Percentiles rank a stretch among this genome's conserved stretches.
phyloP scores from a whole-genome alignment of 2,888 invertebrate genomes.

The Parasteatoda lunata region DNA sequence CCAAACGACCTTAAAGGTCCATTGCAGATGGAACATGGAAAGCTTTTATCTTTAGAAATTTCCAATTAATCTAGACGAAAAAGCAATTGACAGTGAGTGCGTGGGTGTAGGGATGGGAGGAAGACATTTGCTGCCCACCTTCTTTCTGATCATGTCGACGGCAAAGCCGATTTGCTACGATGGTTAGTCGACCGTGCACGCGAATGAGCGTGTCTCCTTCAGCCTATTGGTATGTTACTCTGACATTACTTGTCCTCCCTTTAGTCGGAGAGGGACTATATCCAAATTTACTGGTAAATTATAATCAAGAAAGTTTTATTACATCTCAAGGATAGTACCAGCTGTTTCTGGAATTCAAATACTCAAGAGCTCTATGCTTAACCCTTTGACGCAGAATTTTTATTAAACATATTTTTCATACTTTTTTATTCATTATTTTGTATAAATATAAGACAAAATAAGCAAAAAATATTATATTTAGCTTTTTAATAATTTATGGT shows the following conservation, averaged over 20 bases:
- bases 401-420: too few relatives aligned
- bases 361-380: too few relatives aligned
- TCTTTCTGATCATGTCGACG: not conserved
- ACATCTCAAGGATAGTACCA: too few relatives aligned
- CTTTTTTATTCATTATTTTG: too few relatives aligned
- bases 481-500: too few relatives aligned
- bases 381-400: too few relatives aligned
- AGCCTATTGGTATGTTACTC: not conserved
- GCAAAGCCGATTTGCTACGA: slow-evolving; percentile 10
- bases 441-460: too few relatives aligned
- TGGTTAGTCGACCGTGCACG: slow-evolving; percentile 4
- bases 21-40: slow-evolving; percentile 2
- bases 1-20: not conserved
- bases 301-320: too few relatives aligned
- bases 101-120: not conserved
- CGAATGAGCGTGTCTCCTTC: not conserved
- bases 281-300: not conserved
- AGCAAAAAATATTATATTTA: too few relatives aligned
- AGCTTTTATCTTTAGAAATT: slow-evolving; percentile 43
- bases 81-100: slow-evolving; percentile 31
- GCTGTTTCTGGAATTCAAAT: too few relatives aligned
- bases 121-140: not conserved
- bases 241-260: not conserved
- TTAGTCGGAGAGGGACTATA: not conserved
- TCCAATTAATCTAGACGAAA: slow-evolving; percentile 50